Evolutionary conservation across 2,113 vertebrate species (phyloP), one percentile per base, ranked within the genome.

Genomic region (Tursiops truncatus): DNA sequence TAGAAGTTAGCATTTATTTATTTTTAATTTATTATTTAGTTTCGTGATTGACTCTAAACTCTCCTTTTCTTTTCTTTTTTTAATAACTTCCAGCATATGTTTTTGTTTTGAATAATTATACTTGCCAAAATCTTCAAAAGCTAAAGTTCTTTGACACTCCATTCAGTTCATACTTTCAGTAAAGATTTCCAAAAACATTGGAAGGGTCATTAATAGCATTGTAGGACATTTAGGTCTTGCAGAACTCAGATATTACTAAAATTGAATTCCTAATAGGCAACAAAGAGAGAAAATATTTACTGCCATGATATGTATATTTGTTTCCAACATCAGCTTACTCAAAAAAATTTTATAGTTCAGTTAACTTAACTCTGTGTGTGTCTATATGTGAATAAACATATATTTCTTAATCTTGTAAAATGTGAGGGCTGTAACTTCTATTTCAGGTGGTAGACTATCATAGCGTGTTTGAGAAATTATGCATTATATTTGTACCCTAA

Each of bases 61-160:
- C 17, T 47, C 31, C 5, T 50, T 33, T 47, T 60, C 6, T 88
- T 87, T 86, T 33, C 23, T 38, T 23, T 63, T 65, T 81, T 65
- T 6, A 26, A 0, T 3, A 38, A 5, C 56, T 41, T 58, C 12
- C 26, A 28, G 2, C 18, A 33, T 11, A 5, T 10, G n/a, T 41
- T 56, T 63, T 50, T 36, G 17, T 47, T 71, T 68, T n/a, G 44
- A 53, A 36, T 70, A 70, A 31, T 26, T 28, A 44, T 41, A 15
- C 65, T 67, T 21, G 60, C 25, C 2, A 14, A 62, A 41, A 21
- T 41, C 90, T 71, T 89, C 56, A 50, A 38, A 60, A 62, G 9
- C 50, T n/a, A 3, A 58, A 26, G 47, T 36, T 70, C 71, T 70
- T 65, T 47, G 94, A 58, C 7, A 21, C 25, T 68, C 67, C 73